These are phyloP conservation scores for Pteruthius melanotis DNA, from an alignment of 2,113 vertebrate species.

Conservation along the genomic window DNA sequence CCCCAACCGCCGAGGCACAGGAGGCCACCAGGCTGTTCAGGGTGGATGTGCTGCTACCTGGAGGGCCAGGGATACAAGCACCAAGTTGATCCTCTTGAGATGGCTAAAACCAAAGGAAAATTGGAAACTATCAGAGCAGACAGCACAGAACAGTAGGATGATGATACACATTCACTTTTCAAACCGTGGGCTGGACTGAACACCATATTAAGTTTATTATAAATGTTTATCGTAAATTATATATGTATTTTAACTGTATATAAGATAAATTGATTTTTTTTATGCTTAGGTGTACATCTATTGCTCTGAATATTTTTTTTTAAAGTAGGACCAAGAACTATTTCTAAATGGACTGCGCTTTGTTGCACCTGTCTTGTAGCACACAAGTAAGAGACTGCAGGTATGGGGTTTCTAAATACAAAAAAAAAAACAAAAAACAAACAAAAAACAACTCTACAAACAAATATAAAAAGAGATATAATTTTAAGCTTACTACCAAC, in stretches of 20 bases:
- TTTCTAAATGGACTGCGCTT: neutral
- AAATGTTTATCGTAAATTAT: neutral
- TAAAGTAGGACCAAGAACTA: neutral
- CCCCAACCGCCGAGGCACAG: conserved; percentile 91
- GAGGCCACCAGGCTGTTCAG: conserved; percentile 93
- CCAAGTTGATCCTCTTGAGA: conserved; percentile 55
- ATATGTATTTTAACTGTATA: neutral
- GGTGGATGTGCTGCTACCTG: conserved; percentile 75
- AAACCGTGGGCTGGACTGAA: neutral
- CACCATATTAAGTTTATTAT: neutral
- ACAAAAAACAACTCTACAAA: neutral
- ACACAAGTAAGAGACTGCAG: neutral
- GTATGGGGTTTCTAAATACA: neutral
- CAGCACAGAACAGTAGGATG: neutral
- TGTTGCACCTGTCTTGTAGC: neutral
- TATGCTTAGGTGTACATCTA: neutral
- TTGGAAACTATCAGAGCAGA: neutral
- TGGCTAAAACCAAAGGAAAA: conserved; percentile 70
- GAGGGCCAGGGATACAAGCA: conserved; percentile 69
- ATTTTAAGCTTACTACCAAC: neutral
- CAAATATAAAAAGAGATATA: neutral
- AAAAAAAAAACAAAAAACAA: neutral
- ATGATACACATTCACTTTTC: neutral
- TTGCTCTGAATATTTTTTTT: neutral
- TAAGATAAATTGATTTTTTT: neutral